These are phyloP conservation scores for Scaptomyza reducta DNA, from an alignment of 2,888 invertebrate species.

Conservation along the genomic window DNA sequence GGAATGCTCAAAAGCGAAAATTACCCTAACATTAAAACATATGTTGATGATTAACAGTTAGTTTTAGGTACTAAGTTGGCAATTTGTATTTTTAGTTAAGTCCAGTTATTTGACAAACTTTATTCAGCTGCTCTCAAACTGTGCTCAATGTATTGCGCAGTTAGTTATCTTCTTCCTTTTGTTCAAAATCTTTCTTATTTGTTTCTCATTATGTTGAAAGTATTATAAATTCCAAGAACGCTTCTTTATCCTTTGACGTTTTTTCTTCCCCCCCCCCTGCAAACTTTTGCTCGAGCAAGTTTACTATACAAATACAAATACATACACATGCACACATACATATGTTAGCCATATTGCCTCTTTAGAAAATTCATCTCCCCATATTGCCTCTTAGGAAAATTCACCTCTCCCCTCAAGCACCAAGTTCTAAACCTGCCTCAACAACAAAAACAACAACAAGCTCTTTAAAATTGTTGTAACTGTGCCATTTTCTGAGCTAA, in stretches of 20 bases:
- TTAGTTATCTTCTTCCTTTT: neutral
- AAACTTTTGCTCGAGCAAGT: neutral
- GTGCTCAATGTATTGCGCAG: constrained; percentile 8
- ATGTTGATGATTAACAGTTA: neutral
- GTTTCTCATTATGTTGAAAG: constrained; percentile 3
- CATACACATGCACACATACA: neutral
- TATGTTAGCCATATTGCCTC: constrained; percentile 37
- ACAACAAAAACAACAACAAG: constrained; percentile 4
- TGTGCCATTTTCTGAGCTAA: constrained; percentile 67
- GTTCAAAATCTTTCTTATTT: neutral
- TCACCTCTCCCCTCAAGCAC: neutral
- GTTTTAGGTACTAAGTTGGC: neutral
- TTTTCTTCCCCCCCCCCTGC: neutral
- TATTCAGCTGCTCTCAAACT: neutral
- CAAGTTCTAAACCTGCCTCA: constrained; percentile 16
- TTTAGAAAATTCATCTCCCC: neutral
- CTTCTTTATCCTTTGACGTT: constrained; percentile 25
- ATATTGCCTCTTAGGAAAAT: constrained; percentile 19
- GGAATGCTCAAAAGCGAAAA: too few species aligned
- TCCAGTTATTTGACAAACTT: neutral
- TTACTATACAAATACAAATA: neutral
- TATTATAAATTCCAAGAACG: neutral
- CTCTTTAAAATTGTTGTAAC: constrained; percentile 39
- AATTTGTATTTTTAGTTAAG: too few species aligned
- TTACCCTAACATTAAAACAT: too few species aligned